phyloP scores from a whole-genome alignment of 2,888 invertebrate genomes.

The Athalia rosae region DNA sequence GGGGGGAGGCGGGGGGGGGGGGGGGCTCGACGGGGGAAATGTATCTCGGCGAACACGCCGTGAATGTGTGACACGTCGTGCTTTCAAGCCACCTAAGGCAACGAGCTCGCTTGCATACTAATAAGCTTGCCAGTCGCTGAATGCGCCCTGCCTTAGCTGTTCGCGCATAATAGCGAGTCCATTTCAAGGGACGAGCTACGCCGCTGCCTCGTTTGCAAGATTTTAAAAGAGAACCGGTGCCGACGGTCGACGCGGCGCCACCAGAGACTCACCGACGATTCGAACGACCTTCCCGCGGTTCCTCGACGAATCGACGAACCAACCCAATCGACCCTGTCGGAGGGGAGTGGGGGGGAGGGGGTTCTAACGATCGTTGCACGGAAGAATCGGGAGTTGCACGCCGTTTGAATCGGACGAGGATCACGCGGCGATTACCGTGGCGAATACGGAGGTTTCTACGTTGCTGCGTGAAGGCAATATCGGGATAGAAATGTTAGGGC shows the following conservation, averaged over 20 bases:
- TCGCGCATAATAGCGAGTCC: constrained; percentile 70
- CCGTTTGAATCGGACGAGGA: constrained; percentile 25
- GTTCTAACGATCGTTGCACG: no score
- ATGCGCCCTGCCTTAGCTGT: constrained; percentile 69
- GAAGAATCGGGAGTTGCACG: no score
- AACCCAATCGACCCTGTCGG: no score
- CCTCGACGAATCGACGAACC: no score
- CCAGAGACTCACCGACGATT: no score
- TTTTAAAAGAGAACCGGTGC: not conserved
- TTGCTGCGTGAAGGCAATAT: constrained; percentile 46
- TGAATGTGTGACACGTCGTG: constrained; percentile 68
- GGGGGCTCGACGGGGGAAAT: constrained; percentile 52
- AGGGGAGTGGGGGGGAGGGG: no score
- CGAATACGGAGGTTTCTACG: not conserved
- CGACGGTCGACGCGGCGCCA: no score
- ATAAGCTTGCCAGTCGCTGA: constrained; percentile 69
- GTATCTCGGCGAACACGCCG: constrained; percentile 66
- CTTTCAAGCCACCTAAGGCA: constrained; percentile 70
- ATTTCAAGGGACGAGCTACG: constrained; percentile 57
- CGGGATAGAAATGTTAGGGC: constrained; percentile 49
- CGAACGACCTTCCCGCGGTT: no score
- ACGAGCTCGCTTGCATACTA: constrained; percentile 71
- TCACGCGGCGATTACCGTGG: constrained; percentile 4
- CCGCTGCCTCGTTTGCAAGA: constrained; percentile 28
- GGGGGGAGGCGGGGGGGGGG: no score